Conservation (phyloP, 1,140 invertebrate species). For the Mycetomoellerius zeteki region DNA sequence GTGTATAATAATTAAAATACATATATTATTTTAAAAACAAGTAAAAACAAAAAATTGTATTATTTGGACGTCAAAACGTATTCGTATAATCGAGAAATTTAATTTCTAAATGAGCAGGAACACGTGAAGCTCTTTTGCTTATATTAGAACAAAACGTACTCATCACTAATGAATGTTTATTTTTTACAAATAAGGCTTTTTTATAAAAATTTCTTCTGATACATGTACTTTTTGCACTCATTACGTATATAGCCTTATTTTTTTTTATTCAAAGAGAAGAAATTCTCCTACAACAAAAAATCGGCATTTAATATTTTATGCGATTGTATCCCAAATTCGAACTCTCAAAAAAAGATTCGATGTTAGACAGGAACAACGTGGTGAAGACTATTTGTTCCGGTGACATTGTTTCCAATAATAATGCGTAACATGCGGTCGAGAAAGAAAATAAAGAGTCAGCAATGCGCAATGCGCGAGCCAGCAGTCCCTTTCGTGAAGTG, state of each 20-base stretch:
- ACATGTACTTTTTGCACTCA: no score
- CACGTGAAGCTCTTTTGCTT: no score
- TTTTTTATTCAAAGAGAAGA: not conserved
- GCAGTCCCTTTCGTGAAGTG: conserved; percentile 68
- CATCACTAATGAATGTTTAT: no score
- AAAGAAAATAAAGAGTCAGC: conserved; percentile 80
- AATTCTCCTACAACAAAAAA: not conserved
- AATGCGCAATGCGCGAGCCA: conserved; percentile 50
- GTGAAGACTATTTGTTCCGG: conserved; percentile 65
- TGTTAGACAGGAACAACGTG: not conserved
- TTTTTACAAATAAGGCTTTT: no score
- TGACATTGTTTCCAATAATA: conserved; percentile 76
- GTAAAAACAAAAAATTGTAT: no score
- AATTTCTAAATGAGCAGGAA: no score
- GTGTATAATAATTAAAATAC: no score
- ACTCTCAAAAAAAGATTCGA: conserved; percentile 51
- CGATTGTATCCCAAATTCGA: conserved; percentile 38
- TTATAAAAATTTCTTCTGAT: no score
- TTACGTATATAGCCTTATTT: not conserved
- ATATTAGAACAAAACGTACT: no score
- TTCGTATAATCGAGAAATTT: no score
- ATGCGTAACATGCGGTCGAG: conserved; percentile 73
- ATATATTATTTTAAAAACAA: no score
- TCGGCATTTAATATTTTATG: conserved; percentile 14
- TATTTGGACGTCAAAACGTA: no score